Base-by-base conservation (phyloP, 1,140 invertebrate species). In the Euschistus heros region DNA sequence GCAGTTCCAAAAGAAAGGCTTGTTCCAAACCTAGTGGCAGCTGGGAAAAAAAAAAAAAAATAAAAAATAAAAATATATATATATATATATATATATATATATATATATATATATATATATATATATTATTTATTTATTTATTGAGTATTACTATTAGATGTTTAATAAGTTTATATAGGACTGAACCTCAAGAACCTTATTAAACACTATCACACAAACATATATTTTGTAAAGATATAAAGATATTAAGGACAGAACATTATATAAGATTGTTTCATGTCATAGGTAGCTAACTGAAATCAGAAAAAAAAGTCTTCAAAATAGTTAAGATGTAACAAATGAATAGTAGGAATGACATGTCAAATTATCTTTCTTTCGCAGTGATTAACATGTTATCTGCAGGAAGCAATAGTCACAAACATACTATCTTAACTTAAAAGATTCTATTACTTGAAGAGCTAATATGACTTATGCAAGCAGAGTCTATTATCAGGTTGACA, bases 21-120 rank as follows among this genome's bases (percentile, higher is more conserved):
- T n/a, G 54, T 54, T 10, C 75, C 75, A 71, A 78, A 76, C 17
- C 74, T 74, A 57, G 77, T 74, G 26, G 75, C 71, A 13, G 73
- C 68, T 20, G 71, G 1, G 8, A 37, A 1, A 37, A 37, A 37
- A 37, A 6, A 37, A 30, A 30, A n/a, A n/a, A n/a, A n/a, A n/a
- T 69, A 42, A 18, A 24, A 67, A 22, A 50, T 30, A 17, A 17
- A 4, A 15, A 30, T 64, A 18, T 47, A 22, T 59, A 5, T 27
- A 15, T 18, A 63, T 30, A 7, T 59, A 13, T 22, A 30, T 20
- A 60, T 10, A 22, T 59, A 33, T 37, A 65, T n/a, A 13, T 57
- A 10, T 74, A 71, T 1, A 75, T 72, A 2, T 77, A 68, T 64
- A 10, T 18, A 14, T 63, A 62, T 22, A 13, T 14, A 60, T 10